Conservation (phyloP, 2,797 vertebrate genomes). For the Dipus sagitta region DNA sequence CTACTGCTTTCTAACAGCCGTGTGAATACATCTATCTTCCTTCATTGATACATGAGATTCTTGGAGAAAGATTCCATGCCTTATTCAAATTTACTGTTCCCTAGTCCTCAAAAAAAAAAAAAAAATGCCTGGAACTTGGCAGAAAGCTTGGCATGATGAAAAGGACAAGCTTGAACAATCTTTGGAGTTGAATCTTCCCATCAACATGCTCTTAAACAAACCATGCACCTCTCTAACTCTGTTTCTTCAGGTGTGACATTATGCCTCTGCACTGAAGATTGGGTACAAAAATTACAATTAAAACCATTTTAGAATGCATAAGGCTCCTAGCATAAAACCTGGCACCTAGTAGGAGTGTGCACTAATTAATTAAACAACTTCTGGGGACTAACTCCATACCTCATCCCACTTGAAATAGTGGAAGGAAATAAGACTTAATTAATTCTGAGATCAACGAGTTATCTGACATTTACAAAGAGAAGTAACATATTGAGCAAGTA, state of each 20-base stretch:
- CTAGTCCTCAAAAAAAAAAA: too few species aligned
- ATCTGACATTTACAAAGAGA: neutral
- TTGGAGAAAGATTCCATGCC: neutral
- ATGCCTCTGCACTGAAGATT: neutral
- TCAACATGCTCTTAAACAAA: neutral
- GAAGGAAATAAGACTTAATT: neutral
- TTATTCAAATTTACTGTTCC: neutral
- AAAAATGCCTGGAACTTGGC: neutral
- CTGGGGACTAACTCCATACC: neutral
- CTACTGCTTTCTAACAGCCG: neutral
- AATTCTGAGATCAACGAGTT: neutral
- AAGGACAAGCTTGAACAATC: neutral
- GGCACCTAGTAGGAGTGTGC: neutral
- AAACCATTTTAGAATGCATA: neutral
- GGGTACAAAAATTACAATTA: constrained; percentile 18
- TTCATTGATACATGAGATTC: neutral
- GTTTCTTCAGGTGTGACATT: neutral
- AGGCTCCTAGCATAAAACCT: neutral
- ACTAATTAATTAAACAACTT: neutral
- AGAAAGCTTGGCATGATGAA: neutral
- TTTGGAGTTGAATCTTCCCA: neutral
- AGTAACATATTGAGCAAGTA: neutral
- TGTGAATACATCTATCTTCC: neutral
- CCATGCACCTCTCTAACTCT: neutral
- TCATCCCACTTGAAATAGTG: neutral